Evolutionary conservation across 2,888 invertebrate species (phyloP).

Genomic region (Parnassius mnemosyne): DNA sequence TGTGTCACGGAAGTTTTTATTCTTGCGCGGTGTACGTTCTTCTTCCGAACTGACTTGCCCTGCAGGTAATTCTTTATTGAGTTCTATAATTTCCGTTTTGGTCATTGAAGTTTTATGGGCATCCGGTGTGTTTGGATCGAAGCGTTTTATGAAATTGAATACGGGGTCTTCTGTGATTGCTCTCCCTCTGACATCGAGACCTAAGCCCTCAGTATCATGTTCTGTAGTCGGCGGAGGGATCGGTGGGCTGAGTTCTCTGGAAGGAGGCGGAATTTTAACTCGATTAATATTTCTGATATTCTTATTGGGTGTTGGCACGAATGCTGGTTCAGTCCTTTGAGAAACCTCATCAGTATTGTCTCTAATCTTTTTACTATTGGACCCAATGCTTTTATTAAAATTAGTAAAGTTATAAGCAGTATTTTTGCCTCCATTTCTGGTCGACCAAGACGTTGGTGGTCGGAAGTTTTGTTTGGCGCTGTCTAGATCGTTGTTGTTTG

Average conservation of each 20-base stretch:
- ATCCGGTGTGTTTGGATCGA: conserved; percentile 67
- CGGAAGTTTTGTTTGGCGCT: conserved; percentile 71
- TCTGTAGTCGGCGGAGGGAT: conserved; percentile 45
- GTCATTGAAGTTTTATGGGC: conserved; percentile 64
- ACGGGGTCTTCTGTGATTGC: conserved; percentile 49
- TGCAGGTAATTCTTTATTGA: conserved; percentile 62
- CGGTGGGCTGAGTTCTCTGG: conserved; percentile 52
- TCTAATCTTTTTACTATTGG: conserved; percentile 18
- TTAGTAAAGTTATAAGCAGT: not conserved
- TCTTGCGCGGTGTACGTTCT: conserved; percentile 55
- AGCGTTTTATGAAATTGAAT: conserved; percentile 69
- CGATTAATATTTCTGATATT: conserved; percentile 24
- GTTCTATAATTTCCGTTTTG: conserved; percentile 59
- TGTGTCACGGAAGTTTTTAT: conserved; percentile 52
- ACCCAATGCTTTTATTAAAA: conserved; percentile 32
- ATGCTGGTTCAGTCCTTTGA: conserved; percentile 38
- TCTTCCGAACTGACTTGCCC: conserved; percentile 67
- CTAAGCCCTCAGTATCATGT: conserved; percentile 43
- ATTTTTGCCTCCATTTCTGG: conserved; percentile 41
- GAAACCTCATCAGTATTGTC: conserved; percentile 22
- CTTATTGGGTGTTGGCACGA: conserved; percentile 40
- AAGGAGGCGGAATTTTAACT: conserved; percentile 43
- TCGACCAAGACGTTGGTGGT: conserved; percentile 80
- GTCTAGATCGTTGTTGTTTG: conserved; percentile 62
- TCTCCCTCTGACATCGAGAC: conserved; percentile 44